A percentile compares a stretch with the other conserved stretches of the same genome.
These are phyloP conservation scores for Morone saxatilis DNA, from an alignment of 2,113 vertebrate genomes.

Conservation along the genomic window DNA sequence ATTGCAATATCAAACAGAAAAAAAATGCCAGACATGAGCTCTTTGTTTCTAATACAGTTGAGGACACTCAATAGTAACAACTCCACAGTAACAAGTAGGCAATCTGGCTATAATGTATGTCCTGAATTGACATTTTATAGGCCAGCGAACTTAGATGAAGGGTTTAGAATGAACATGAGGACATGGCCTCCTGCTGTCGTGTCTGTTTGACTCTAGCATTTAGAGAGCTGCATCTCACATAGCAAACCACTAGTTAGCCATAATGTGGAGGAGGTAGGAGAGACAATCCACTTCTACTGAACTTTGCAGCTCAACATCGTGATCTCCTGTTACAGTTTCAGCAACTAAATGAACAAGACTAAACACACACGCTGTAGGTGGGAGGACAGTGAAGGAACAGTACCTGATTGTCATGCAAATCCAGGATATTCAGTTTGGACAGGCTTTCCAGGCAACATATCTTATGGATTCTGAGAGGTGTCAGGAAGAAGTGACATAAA, in stretches of 20 bases:
- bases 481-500: constrained; percentile 1
- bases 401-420: constrained; percentile 98
- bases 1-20: not conserved
- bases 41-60: not conserved
- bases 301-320: constrained; percentile 11
- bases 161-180: not conserved
- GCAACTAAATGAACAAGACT: constrained; percentile 1
- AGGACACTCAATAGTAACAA: not conserved
- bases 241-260: not conserved
- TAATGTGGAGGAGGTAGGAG: constrained; percentile 2
- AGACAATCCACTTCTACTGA: constrained; percentile 2
- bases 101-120: not conserved
- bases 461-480: constrained; percentile 89
- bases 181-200: constrained; percentile 27
- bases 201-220: constrained; percentile 6
- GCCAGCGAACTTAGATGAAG: not conserved
- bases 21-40: not conserved
- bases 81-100: not conserved
- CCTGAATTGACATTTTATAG: constrained; percentile 3
- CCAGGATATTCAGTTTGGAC: constrained; percentile 91
- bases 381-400: not conserved
- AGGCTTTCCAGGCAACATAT: constrained; percentile 90
- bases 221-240: not conserved
- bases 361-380: constrained; percentile 4
- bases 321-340: not conserved